phyloP scores from a whole-genome alignment of 2,113 vertebrate genomes.

The Psammodynastes pulverulentus region DNA sequence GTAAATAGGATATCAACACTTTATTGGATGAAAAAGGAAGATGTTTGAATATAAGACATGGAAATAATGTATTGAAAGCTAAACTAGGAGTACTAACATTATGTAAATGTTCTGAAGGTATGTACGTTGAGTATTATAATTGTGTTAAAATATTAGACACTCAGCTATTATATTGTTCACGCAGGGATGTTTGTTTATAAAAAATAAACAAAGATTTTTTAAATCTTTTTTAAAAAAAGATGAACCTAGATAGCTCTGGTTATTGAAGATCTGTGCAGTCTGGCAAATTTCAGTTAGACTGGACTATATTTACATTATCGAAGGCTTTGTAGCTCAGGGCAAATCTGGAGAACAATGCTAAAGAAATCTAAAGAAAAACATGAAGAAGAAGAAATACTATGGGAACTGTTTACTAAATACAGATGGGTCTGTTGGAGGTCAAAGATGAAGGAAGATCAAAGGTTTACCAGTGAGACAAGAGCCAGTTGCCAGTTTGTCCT shows the following conservation, averaged over 20 bases:
- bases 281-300: background rate
- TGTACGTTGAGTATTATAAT: too few species aligned
- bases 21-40: too few species aligned
- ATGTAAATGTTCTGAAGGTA: too few species aligned
- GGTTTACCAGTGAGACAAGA: background rate
- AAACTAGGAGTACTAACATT: too few species aligned
- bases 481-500: background rate
- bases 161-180: too few species aligned
- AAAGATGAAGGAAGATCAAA: background rate
- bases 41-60: too few species aligned
- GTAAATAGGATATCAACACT: too few species aligned
- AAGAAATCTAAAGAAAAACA: background rate
- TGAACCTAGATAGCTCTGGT: background rate
- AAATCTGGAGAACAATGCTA: background rate
- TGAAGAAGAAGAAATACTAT: background rate
- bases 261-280: background rate
- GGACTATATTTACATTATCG: background rate
- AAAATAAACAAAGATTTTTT: too few species aligned
- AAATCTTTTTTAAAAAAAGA: too few species aligned
- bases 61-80: too few species aligned
- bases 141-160: too few species aligned
- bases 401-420: background rate
- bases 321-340: background rate
- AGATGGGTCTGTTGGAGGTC: background rate
- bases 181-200: too few species aligned